These are phyloP conservation scores for Liasis olivaceus DNA, from an alignment of 2,797 vertebrate species.

Conservation along the genomic window DNA sequence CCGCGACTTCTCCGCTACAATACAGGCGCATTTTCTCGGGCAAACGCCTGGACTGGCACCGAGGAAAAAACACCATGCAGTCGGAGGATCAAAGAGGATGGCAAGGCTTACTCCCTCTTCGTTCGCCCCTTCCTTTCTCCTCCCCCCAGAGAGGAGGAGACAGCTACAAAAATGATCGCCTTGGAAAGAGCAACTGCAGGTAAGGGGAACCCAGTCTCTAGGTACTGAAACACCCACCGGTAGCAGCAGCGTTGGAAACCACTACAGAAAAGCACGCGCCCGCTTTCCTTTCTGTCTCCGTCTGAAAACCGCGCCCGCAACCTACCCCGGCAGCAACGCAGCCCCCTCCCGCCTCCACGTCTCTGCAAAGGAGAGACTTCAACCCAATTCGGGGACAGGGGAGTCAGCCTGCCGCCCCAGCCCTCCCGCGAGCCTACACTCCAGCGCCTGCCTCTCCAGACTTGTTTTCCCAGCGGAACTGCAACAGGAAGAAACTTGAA, in stretches of 20 bases:
- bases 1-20: conserved; percentile 17
- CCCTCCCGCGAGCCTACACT: not conserved
- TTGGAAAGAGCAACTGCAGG: not conserved
- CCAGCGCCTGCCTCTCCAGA: not conserved
- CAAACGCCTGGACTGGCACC: conserved; percentile 19
- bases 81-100: not conserved
- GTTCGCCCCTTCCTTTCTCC: too few relatives aligned
- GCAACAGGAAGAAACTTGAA: conserved; percentile 17
- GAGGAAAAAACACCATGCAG: not conserved
- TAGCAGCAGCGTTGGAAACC: not conserved
- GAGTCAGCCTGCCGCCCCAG: not conserved
- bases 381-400: not conserved
- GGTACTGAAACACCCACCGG: not conserved
- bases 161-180: not conserved
- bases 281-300: not conserved
- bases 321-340: not conserved
- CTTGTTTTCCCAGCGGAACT: not conserved
- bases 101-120: not conserved
- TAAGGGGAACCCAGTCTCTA: not conserved
- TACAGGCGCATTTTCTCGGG: conserved; percentile 18
- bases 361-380: not conserved
- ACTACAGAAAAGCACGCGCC: not conserved
- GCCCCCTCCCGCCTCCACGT: not conserved
- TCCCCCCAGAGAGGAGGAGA: not conserved
- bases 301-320: not conserved